Base-by-base conservation (phyloP, 2,888 invertebrate genomes). In the Cristatella mucedo region DNA sequence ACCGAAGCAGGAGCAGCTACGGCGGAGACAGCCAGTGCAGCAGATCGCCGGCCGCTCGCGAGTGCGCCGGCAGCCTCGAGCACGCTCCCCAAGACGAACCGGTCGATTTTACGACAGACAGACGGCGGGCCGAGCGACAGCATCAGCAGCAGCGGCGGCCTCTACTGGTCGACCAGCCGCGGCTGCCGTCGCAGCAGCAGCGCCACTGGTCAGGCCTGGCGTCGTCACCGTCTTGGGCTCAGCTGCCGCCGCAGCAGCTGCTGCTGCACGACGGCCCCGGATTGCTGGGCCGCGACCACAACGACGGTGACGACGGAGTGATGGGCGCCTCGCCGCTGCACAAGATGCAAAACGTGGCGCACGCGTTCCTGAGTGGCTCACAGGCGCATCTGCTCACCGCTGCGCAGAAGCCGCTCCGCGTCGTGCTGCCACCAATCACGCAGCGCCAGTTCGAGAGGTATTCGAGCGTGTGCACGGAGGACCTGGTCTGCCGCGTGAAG, bases 391-490 rank as follows among this genome's bases (percentile, higher is more conserved):
- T 29, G 15, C 22, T 33, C 22, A 5, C 79, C 13, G 77, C 54
- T 36, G 33, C 77, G 32, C 85, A 85, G 61, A 73, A 91, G 51
- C 89, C 91, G 13, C 76, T 89, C 56, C 87, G 89, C 70, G 89
- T 91, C 21, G 91, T 95, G 33, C 74, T 95, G 53, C 91, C 93
- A 30, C 93, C 95, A 2, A 91, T 97, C 50, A 93, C 93, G 1
- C 95, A 95, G 63, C 91, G 95, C 57, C 93, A 97, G 63, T 95
- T 95, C 68, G 95, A 97, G 68, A 78, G 86, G 70, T 93, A 89
- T 71, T 85, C 91, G 63, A 86, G 86, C 66, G 74, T 97, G 49
- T 93, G 95, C 66, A 97, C 97, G 1, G 95, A 97, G 69, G 93
- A 95, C 49, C 86, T 97, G 52, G 97, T 97, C 40, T 80, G 44